Evolutionary conservation across 2,113 vertebrate species (phyloP).

Genomic region (Oncorhynchus gorbuscha): DNA sequence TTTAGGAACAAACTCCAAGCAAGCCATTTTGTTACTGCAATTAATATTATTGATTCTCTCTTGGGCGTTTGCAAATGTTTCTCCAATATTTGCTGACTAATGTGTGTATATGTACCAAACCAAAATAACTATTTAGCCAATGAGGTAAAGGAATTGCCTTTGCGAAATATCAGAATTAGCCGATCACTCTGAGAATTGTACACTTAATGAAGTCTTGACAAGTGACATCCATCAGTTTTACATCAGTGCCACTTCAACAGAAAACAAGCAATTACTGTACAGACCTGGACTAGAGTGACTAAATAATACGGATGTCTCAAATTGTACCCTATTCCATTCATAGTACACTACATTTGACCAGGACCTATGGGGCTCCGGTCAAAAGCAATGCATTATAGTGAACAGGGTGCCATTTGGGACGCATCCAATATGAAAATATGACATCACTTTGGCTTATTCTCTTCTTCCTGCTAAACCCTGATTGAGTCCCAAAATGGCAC

Average conservation of each 20-base stretch:
- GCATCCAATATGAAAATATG: neutral
- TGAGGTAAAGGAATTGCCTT: constrained; percentile 56
- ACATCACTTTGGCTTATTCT: neutral
- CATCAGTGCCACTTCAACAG: constrained; percentile 42
- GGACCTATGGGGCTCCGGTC: too few species aligned
- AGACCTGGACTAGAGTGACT: too few species aligned
- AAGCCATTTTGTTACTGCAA: neutral
- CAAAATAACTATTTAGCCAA: constrained; percentile 47
- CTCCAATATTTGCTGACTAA: neutral
- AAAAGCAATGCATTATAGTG: too few species aligned
- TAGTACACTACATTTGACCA: neutral
- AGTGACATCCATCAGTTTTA: constrained; percentile 56
- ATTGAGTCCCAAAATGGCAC: neutral
- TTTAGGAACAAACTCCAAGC: neutral
- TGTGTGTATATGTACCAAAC: constrained; percentile 40
- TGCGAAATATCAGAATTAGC: constrained; percentile 48
- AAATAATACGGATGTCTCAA: neutral
- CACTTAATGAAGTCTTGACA: constrained; percentile 48
- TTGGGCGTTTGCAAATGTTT: neutral
- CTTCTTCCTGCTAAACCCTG: neutral
- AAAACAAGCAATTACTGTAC: constrained; percentile 11
- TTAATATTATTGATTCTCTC: neutral
- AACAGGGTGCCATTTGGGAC: too few species aligned
- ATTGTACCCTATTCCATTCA: neutral
- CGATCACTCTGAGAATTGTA: constrained; percentile 39